Evolutionary conservation across 2,888 invertebrate species (phyloP), one percentile per base, ranked within the genome.

Genomic region (Elaeidobius kamerunicus): DNA sequence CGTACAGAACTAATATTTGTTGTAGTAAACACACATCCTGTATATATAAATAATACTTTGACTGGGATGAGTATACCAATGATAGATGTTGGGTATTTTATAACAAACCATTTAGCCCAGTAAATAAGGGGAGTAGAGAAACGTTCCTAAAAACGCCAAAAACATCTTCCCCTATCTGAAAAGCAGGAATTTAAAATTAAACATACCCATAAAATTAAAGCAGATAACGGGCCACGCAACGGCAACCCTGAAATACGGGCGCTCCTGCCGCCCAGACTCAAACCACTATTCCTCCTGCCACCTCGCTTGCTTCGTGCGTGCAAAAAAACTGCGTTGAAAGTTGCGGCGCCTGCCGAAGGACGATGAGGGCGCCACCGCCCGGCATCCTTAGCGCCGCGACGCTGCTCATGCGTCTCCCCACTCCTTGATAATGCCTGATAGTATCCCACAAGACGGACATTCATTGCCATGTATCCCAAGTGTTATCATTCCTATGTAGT

Each of bases 391-490:
- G 67, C 73, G 71, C 69, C 73, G 70, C 70, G 73, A 70, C 74
- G 73, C 68, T 70, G 71, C 73, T 71, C 73, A 71, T 72, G 72
- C 72, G 73, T 53, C 48, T 67, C 69, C 73, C 73, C 73, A 71
- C 72, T 71, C 70, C 69, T 67, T 71, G 71, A 68, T 70, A 70
- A 69, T 69, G 70, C 70, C 71, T 72, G 73, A 72, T 74, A 73
- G 73, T 72, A 71, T 70, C 71, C 69, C 69, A 69, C 70, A 72
- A 73, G 73, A 73, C 70, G 69, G 67, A 70, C 73, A 74, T 74
- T 74, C 74, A 72, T 70, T 71, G 73, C 73, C 70, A 74, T 73
- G 74, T 72, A 69, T 68, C 71, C 72, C 70, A 73, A 74, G 74
- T 73, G 74, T 73, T 72, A 71, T 72, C 71, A 72, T 72, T 73